Evolutionary conservation across 2,797 vertebrate species (phyloP), one percentile per base, ranked within the genome.

Genomic region (Chelon auratus): DNA sequence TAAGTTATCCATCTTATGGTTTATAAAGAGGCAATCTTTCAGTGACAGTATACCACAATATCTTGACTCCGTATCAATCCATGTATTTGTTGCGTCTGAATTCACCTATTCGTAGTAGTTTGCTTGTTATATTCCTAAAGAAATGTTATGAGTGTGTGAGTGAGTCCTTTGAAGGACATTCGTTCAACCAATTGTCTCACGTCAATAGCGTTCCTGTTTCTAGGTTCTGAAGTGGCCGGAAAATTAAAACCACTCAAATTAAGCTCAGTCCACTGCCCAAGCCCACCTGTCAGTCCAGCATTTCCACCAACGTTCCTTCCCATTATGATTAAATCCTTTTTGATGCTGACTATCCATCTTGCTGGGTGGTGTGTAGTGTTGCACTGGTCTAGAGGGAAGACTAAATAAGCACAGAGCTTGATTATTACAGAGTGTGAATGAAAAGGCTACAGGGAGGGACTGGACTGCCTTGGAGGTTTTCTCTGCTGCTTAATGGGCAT

Each of bases 401-500:
- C 30, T 56, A 68, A 72, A 66, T 59, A 22, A 58, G 66, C 7
- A 1, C 47, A 67, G 53, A 76, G 58, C 50, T 47, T 1, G 12
- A 42, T 73, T 62, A 50, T 69, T 37, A 77, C 43, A 22, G 55
- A 58, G 74, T 18, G 42, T 33, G 52, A 83, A 70, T 61, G 40
- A 74, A 47, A 68, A 22, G 26, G 24, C 57, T 26, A 3, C 62
- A 72, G 52, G 43, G 55, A 73, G 33, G 45, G 51, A 59, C 8
- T 13, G 22, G 7, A 56, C 51, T 8, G 9, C 61, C 64, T 75
- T 45, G 42, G 58, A 81, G 24, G 30, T 18, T 24, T 64, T 54
- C 56, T 61, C 43, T 24, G 59, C 66, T 70, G 37, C 72, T 56
- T 77, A 83, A 81, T 78, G 18, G 66, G 18, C 42, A 20, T 62